phyloP scores from a whole-genome alignment of 1,140 invertebrate species.

The Drosophila repletoides region DNA sequence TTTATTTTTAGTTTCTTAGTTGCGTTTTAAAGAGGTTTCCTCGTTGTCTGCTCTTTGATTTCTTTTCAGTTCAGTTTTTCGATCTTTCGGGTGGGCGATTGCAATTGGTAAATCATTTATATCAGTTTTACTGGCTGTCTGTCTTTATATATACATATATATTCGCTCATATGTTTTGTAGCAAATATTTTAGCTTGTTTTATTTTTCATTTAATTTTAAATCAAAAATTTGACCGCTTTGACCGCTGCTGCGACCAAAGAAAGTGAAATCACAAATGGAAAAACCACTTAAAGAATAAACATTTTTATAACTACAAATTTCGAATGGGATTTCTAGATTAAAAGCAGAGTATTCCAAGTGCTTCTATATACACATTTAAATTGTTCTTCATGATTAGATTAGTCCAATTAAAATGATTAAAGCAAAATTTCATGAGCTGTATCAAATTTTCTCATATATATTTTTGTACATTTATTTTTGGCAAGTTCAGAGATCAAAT shows the following conservation, averaged over 20 bases:
- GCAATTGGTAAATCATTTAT: conserved; percentile 35
- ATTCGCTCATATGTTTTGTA: not conserved
- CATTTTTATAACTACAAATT: conserved; percentile 28
- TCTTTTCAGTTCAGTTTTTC: conserved; percentile 20
- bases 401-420: conserved; percentile 56
- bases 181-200: not conserved
- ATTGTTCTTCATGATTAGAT: conserved; percentile 53
- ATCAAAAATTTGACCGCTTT: conserved; percentile 58
- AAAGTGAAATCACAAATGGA: not conserved
- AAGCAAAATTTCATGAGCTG: conserved; percentile 8
- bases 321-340: conserved; percentile 30
- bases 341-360: conserved; percentile 16
- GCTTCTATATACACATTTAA: conserved; percentile 16
- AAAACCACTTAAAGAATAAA: conserved; percentile 13
- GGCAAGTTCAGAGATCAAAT: conserved; percentile 60
- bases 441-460: conserved; percentile 2
- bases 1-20: conserved; percentile 42
- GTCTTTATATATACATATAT: conserved; percentile 10
- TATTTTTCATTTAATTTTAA: conserved; percentile 1
- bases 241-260: conserved; percentile 61
- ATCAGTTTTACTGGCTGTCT: conserved; percentile 6
- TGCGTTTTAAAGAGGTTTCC: conserved; percentile 31
- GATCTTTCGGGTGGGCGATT: conserved; percentile 7
- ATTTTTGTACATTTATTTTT: conserved; percentile 13
- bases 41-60: conserved; percentile 23